Percentiles rank a stretch among this genome's conserved stretches.
Evolutionary conservation across 1,140 invertebrate genomes (phyloP).

Genomic region (Nephotettix cincticeps): DNA sequence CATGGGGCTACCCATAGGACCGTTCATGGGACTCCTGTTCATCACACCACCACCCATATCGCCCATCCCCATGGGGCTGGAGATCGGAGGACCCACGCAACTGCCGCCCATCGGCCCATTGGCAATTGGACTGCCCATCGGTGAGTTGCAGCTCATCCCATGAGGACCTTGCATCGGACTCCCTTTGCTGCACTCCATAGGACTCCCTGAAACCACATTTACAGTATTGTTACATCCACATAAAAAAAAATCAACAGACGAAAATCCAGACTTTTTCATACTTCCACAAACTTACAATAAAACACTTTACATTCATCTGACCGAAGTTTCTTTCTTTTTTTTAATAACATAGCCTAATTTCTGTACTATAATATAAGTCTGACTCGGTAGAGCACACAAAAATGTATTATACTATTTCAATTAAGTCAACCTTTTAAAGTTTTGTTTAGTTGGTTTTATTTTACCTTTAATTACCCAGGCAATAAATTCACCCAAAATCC

Average conservation of each 20-base stretch:
- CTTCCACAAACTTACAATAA: too few species aligned
- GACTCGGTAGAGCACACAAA: too few species aligned
- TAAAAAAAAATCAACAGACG: neutral
- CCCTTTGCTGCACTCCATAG: conserved; percentile 40
- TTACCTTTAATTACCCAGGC: too few species aligned
- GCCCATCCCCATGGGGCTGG: conserved; percentile 52
- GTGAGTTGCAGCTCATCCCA: conserved; percentile 41
- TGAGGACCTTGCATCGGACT: conserved; percentile 35
- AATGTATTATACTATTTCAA: too few species aligned
- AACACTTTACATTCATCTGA: too few species aligned
- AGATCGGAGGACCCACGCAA: conserved; percentile 46
- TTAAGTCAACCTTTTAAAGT: too few species aligned
- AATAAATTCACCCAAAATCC: too few species aligned
- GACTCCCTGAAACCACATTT: conserved; percentile 42
- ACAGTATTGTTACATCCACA: neutral
- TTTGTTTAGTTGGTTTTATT: too few species aligned
- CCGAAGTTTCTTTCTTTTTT: too few species aligned
- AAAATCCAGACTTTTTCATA: too few species aligned
- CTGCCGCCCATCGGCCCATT: conserved; percentile 36
- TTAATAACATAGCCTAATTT: too few species aligned
- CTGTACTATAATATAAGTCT: too few species aligned
- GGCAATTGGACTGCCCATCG: conserved; percentile 44
- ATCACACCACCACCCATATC: conserved; percentile 54
- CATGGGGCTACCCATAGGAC: conserved; percentile 39
- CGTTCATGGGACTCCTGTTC: conserved; percentile 51